phyloP scores from a whole-genome alignment of 1,140 invertebrate species.

The Drosophila paulistorum region DNA sequence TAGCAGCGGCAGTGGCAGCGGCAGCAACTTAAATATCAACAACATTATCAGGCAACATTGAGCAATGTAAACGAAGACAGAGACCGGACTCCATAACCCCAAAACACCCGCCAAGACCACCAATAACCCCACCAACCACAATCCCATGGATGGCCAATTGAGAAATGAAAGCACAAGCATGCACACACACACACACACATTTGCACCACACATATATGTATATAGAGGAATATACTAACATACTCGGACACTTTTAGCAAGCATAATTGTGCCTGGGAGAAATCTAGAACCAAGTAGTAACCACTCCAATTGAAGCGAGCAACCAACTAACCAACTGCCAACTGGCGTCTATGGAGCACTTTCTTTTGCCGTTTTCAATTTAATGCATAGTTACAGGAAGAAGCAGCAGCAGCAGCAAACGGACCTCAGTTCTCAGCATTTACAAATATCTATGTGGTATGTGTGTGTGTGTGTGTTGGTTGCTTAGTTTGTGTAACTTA shows the following conservation, averaged over 20 bases:
- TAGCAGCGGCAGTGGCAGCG: neutral
- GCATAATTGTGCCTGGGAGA: conserved; percentile 71
- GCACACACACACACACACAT: conserved; percentile 1
- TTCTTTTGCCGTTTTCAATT: conserved; percentile 74
- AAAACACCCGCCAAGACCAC: neutral
- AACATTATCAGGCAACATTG: conserved; percentile 50
- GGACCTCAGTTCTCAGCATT: conserved; percentile 6
- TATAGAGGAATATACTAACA: neutral
- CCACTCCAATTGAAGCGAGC: conserved; percentile 35
- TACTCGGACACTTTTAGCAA: conserved; percentile 11
- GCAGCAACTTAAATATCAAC: conserved; percentile 67
- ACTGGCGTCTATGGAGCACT: conserved; percentile 60
- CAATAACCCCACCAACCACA: neutral
- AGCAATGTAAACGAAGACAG: conserved; percentile 45
- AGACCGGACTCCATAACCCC: neutral
- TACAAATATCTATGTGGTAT: conserved; percentile 11
- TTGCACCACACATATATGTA: no score
- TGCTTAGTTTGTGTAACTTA: conserved; percentile 33
- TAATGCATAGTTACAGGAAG: conserved; percentile 72
- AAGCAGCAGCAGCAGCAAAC: conserved; percentile 17
- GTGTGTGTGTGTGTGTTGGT: neutral
- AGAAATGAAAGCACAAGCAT: conserved; percentile 58
- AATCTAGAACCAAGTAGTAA: conserved; percentile 64
- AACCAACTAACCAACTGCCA: conserved; percentile 16
- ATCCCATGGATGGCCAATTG: conserved; percentile 48